Evolutionary conservation across 37 sponge, comb jelly and placozoan genomes (phyloP).

Genomic region (Petrosia ficiformis): DNA sequence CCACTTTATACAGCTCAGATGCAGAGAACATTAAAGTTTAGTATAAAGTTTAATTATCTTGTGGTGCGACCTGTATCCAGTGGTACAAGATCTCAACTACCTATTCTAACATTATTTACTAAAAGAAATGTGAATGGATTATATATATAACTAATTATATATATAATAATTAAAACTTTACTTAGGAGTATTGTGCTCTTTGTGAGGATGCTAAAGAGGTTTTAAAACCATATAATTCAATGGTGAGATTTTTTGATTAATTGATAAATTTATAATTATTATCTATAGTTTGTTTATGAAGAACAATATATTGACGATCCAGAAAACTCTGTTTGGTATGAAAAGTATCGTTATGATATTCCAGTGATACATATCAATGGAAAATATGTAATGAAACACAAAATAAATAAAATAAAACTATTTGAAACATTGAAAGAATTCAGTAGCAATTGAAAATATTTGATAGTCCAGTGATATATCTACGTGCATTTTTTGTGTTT

Average conservation of each 20-base stretch:
- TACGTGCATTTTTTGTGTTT: too few relatives aligned
- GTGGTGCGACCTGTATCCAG: too few relatives aligned
- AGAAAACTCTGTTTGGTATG: slow-evolving; percentile 60
- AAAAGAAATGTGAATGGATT: slow-evolving; percentile 63
- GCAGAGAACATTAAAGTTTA: too few relatives aligned
- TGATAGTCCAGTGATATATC: too few relatives aligned
- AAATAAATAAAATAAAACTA: slow-evolving; percentile 41
- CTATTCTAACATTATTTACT: slow-evolving; percentile 62
- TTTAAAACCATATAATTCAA: too few relatives aligned
- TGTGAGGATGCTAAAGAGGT: slow-evolving; percentile 79
- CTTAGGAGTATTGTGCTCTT: slow-evolving; percentile 60
- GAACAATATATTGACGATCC: slow-evolving; percentile 58
- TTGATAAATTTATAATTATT: not conserved
- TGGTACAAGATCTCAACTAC: too few relatives aligned
- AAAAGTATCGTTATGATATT: slow-evolving; percentile 71
- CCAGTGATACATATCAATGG: slow-evolving; percentile 86
- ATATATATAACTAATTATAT: too few relatives aligned
- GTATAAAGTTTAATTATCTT: too few relatives aligned
- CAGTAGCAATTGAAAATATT: not conserved
- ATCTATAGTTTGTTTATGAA: slow-evolving; percentile 30
- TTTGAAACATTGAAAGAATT: slow-evolving; percentile 9
- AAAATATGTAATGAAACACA: slow-evolving; percentile 66
- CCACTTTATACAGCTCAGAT: too few relatives aligned
- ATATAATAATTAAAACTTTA: too few relatives aligned
- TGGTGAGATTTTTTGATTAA: too few relatives aligned